Conservation (phyloP, 2,113 vertebrate species). For the Cairina moschata region DNA sequence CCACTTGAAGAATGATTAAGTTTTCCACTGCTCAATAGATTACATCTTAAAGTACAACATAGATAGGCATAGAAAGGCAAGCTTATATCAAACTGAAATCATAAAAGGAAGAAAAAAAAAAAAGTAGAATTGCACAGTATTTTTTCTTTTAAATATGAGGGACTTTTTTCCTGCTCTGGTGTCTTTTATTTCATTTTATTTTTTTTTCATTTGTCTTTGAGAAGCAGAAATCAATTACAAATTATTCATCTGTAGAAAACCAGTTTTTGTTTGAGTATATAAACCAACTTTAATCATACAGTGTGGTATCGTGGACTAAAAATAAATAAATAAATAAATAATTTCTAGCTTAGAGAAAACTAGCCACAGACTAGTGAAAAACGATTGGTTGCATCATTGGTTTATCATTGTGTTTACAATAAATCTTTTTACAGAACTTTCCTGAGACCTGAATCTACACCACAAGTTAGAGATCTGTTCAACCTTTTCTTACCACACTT, state of each 20-base stretch:
- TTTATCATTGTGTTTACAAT: not conserved
- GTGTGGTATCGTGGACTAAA: not conserved
- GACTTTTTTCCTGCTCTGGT: not conserved
- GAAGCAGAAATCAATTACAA: not conserved
- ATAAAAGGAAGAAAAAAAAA: not conserved
- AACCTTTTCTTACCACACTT: not conserved
- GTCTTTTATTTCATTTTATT: not conserved
- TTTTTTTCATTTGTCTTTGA: not conserved
- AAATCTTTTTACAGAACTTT: not conserved
- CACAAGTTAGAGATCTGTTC: not conserved
- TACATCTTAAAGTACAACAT: not conserved
- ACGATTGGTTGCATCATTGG: not conserved
- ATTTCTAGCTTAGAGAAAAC: not conserved
- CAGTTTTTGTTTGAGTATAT: not conserved
- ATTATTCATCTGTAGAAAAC: not conserved
- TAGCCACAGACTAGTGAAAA: not conserved
- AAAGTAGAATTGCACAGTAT: not conserved
- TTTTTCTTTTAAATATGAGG: not conserved
- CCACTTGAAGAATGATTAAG: slow-evolving; percentile 31
- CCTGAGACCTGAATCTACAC: not conserved
- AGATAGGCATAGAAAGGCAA: not conserved
- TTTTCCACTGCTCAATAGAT: not conserved
- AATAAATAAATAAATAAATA: too few relatives aligned
- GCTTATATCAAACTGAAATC: slow-evolving; percentile 11
- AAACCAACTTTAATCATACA: not conserved